A percentile compares a stretch with the other conserved stretches of the same genome.
Evolutionary conservation across 2,888 invertebrate genomes (phyloP).

Genomic region (Xanthorhoe designata): DNA sequence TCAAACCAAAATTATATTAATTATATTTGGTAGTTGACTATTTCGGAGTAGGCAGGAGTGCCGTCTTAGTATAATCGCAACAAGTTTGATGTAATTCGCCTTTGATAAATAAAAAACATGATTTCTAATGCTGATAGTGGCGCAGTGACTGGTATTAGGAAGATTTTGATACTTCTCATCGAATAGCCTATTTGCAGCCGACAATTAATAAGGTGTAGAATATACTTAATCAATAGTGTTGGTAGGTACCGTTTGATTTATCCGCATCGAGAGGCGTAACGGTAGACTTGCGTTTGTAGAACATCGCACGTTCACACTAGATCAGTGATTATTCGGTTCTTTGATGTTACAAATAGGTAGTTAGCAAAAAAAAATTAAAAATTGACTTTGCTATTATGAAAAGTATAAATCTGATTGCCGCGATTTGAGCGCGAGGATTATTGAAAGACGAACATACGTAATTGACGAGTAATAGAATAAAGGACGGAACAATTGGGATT

Average conservation of each 20-base stretch:
- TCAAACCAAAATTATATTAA: background rate
- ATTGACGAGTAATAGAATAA: too few relatives aligned
- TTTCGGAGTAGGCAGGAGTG: background rate
- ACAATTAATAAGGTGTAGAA: constrained; percentile 39
- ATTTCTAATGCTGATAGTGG: too few relatives aligned
- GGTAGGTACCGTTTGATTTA: constrained; percentile 67
- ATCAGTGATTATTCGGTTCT: background rate
- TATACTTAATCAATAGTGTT: constrained; percentile 48
- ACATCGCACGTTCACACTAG: constrained; percentile 43
- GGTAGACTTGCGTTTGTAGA: constrained; percentile 62
- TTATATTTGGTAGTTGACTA: background rate
- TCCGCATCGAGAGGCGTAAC: constrained; percentile 72
- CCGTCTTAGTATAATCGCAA: background rate
- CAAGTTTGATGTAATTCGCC: too few relatives aligned
- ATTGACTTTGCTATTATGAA: too few relatives aligned
- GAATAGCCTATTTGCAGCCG: constrained; percentile 12
- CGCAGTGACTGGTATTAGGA: too few relatives aligned
- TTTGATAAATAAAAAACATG: too few relatives aligned
- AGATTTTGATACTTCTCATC: too few relatives aligned
- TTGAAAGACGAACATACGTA: too few relatives aligned
- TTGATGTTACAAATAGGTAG: background rate
- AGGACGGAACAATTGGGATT: too few relatives aligned
- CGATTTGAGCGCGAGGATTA: too few relatives aligned
- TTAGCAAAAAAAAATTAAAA: too few relatives aligned
- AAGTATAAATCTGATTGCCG: too few relatives aligned